These are phyloP conservation scores for Drosophila bocqueti DNA, from an alignment of 1,140 invertebrate genomes.

Conservation along the genomic window DNA sequence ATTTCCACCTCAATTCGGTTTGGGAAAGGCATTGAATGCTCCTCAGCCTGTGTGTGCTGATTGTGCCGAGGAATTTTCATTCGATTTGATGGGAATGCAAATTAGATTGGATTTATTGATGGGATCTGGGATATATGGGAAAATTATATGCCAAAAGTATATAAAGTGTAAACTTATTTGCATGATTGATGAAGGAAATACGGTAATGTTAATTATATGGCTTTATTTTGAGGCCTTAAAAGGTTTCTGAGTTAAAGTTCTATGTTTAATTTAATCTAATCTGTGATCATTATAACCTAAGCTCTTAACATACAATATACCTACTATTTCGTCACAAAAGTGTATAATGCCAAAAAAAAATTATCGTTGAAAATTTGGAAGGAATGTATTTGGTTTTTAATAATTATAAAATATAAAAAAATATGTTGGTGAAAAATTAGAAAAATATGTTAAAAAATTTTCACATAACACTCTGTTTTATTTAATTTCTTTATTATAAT, in stretches of 20 bases:
- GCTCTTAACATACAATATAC: too few species aligned
- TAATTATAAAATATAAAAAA: too few species aligned
- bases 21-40: constrained; percentile 22
- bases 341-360: too few species aligned
- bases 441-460: too few species aligned
- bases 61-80: constrained; percentile 16
- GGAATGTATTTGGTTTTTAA: too few species aligned
- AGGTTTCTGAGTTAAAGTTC: not conserved
- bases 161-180: not conserved
- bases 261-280: not conserved
- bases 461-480: too few species aligned
- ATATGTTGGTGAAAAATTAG: too few species aligned
- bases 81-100: constrained; percentile 25
- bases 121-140: not conserved
- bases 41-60: not conserved
- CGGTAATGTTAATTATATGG: not conserved
- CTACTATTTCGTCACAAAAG: too few species aligned
- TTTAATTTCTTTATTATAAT: too few species aligned
- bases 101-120: constrained; percentile 5
- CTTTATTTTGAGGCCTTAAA: not conserved
- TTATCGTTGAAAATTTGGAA: too few species aligned
- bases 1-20: constrained; percentile 21
- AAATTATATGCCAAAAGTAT: not conserved
- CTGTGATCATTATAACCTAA: not conserved
- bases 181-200: not conserved